Evolutionary conservation across 2,113 vertebrate genomes (phyloP), one percentile per base, ranked within the genome.

Genomic region (Vimba vimba): DNA sequence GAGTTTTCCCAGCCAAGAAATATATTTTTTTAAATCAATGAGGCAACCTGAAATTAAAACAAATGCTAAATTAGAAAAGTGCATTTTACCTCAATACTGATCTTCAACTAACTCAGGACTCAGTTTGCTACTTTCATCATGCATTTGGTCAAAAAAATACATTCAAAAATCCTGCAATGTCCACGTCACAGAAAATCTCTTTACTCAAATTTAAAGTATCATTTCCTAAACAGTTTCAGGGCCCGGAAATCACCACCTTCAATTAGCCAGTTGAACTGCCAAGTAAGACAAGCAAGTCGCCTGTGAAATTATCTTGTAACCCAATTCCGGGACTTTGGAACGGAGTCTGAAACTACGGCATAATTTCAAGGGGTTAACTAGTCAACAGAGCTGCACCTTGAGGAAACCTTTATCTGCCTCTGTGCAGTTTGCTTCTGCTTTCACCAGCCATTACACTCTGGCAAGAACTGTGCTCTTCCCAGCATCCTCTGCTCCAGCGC

Each of bases 301-400:
- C 94, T 96, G 94, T 96, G 94, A 95, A 95, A 95, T 95, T 94
- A 96, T 95, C 93, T 94, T 93, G 93, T 94, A 94, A 96, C 95
- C 94, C 94, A 95, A 95, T 96, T 96, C 94, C 93, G 91, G 93
- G 93, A 94, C 91, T 95, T 95, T 95, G 93, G 93, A 94, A 93
- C 91, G 86, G 92, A 93, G 93, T 95, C 93, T 93, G 92, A 95
- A 94, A 95, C 93, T 93, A 94, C 92, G 90, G 93, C 93, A 94
- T 94, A 93, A 95, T 94, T 95, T 92, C 68, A 91, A 94, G 91
- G 92, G 91, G 91, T 93, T 93, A 92, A 91, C 91, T 86, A 94
- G 94, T 94, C 94, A 95, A 92, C 77, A 76, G 85, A 80, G 93
- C 91, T 92, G 94, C 92, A 94, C 94, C 93, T 94, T 94, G 91